Base-by-base conservation (phyloP, 2,113 vertebrate genomes). In the Oreotragus oreotragus region DNA sequence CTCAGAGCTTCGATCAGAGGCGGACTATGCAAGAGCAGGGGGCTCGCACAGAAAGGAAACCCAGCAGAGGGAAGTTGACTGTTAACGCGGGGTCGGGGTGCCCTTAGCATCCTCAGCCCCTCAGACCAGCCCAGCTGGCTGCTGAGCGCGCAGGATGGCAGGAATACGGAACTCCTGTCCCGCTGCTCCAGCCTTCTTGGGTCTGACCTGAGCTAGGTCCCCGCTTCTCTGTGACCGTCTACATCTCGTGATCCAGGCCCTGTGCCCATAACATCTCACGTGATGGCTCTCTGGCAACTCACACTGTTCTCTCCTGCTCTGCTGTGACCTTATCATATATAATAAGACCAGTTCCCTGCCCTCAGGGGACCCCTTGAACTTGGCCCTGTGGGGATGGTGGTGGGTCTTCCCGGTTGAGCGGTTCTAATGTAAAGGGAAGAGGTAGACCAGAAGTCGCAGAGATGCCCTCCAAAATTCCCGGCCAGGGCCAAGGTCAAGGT, bases 181-280 rank as follows among this genome's bases (percentile, higher is more conserved):
- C 15, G 43, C 6, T 45, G 30, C 47, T 7, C 3, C 15, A 13
- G n/a, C 8, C 28, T 62, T 62, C 49, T 28, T 14, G 39, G 57
- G 57, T 45, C 81, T 84, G 84, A 53, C 43, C n/a, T 36, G 70
- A 58, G 55, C 47, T 39, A 4, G 19, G 73, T 21, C 25, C n/a
- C 85, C 55, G 58, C 12, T 58, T 62, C 45, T 43, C 64, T 7
- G 15, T 4, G 3, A 70, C 43, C 4, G 7, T n/a, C 27, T 9
- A 2, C 2, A 17, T 4, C 21, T 25, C n/a, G 3, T 33, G n/a
- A 47, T 70, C 36, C 23, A 27, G 87, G 55, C 30, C 23, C n/a
- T 0, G 1, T 5, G 15, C 47, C 45, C 80, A 27, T 9, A 15
- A 13, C 5, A 17, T 25, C 21, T 53, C 51, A 25, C 1, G 1